A percentile compares a stretch with the other conserved stretches of the same genome.
Evolutionary conservation across 2,113 vertebrate species (phyloP).

Genomic region (Chaetorhynchus papuensis): DNA sequence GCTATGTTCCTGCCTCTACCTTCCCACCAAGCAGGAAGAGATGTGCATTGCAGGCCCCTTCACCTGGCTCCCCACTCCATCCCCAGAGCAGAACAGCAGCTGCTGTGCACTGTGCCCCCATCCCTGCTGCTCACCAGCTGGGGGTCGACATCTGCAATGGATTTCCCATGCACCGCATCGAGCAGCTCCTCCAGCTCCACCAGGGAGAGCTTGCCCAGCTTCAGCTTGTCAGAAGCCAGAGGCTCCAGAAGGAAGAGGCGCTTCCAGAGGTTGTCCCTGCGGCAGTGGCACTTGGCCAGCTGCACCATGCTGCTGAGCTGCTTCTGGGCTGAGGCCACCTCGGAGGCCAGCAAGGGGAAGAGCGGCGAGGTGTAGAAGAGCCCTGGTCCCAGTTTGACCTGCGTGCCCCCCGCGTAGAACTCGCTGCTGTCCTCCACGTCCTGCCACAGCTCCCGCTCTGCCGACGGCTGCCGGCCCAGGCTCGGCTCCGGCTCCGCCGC

Average conservation of each 20-base stretch:
- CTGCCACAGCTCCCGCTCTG: slow-evolving; percentile 78
- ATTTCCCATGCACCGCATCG: slow-evolving; percentile 87
- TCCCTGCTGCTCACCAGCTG: slow-evolving; percentile 83
- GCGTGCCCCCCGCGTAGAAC: slow-evolving; percentile 59
- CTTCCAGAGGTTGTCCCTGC: slow-evolving; percentile 95
- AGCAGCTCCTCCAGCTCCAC: slow-evolving; percentile 93
- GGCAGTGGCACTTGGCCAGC: slow-evolving; percentile 94
- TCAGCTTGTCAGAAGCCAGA: slow-evolving; percentile 87
- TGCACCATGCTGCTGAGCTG: slow-evolving; percentile 89
- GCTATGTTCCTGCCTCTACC: background rate
- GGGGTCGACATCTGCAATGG: slow-evolving; percentile 90
- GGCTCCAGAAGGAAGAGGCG: slow-evolving; percentile 94
- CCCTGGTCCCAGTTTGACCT: slow-evolving; percentile 61
- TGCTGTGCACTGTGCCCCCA: background rate
- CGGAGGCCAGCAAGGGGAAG: slow-evolving; percentile 86
- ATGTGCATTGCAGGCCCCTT: background rate
- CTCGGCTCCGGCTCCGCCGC: background rate
- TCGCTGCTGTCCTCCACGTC: slow-evolving; percentile 70
- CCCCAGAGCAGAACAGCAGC: background rate
- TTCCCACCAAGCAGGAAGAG: background rate
- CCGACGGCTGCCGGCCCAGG: background rate
- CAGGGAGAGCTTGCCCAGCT: slow-evolving; percentile 87
- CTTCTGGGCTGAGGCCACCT: slow-evolving; percentile 83
- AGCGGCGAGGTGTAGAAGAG: slow-evolving; percentile 79
- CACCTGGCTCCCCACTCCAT: background rate